phyloP scores from a whole-genome alignment of 2,888 invertebrate species.

The Autographa gamma region DNA sequence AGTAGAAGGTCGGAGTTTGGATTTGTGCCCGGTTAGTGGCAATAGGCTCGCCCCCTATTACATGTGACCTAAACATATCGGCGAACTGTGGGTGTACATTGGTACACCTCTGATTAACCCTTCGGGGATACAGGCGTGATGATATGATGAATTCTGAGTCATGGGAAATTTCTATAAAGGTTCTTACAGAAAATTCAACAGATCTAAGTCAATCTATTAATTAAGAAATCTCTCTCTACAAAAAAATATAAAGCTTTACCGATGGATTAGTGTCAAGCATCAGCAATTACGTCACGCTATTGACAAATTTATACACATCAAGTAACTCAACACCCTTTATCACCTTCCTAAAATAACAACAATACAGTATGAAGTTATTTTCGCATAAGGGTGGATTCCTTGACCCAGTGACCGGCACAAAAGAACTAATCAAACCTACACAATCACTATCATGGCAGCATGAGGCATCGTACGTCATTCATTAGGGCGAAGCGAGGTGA shows the following conservation, averaged over 20 bases:
- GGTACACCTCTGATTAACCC: too few species aligned
- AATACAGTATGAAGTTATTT: conserved; percentile 33
- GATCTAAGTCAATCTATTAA: too few species aligned
- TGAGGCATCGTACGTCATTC: conserved; percentile 63
- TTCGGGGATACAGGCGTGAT: too few species aligned
- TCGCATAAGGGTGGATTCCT: conserved; percentile 45
- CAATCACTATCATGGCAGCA: conserved; percentile 57
- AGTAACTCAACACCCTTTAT: not conserved
- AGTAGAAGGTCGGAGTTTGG: too few species aligned
- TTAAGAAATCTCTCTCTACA: too few species aligned
- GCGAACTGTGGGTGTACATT: too few species aligned
- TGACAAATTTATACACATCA: not conserved
- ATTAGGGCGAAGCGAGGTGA: conserved; percentile 59
- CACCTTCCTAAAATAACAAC: conserved; percentile 19
- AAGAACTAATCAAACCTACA: conserved; percentile 64
- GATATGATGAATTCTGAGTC: too few species aligned
- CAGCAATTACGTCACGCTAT: not conserved
- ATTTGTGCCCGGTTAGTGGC: too few species aligned
- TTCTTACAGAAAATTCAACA: too few species aligned
- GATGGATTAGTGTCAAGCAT: not conserved
- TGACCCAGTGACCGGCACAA: conserved; percentile 68
- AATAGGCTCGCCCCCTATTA: too few species aligned
- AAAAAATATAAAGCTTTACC: not conserved
- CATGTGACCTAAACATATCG: too few species aligned
- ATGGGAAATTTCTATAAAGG: too few species aligned